Evolutionary conservation across 2,113 vertebrate genomes (phyloP).

Genomic region (Ginglymostoma cirratum): DNA sequence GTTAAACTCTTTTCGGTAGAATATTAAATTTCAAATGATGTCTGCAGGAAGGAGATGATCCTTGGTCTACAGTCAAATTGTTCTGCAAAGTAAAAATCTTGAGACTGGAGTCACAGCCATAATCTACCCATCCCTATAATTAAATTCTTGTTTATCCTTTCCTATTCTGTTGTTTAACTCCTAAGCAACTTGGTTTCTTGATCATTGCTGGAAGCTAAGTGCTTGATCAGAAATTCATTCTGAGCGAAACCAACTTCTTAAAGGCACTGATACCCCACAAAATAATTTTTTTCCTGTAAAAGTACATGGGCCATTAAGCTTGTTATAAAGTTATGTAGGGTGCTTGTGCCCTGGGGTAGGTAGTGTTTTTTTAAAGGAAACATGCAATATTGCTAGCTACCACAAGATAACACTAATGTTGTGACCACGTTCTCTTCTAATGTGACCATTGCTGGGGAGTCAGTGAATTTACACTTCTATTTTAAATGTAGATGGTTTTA

Average conservation of each 20-base stretch:
- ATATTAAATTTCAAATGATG: background rate
- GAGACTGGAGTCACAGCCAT: background rate
- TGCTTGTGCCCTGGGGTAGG: background rate
- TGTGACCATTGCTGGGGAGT: background rate
- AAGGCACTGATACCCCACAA: background rate
- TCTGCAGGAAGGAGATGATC: background rate
- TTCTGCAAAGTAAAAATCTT: background rate
- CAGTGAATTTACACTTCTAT: background rate
- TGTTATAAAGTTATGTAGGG: background rate
- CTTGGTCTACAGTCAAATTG: background rate
- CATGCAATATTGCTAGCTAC: background rate
- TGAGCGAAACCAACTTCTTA: background rate
- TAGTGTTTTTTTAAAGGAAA: background rate
- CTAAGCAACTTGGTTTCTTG: background rate
- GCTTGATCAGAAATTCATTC: background rate
- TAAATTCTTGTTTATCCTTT: background rate
- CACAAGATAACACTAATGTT: background rate
- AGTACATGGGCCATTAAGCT: background rate
- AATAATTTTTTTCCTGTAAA: background rate
- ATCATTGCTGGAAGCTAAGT: background rate
- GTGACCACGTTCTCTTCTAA: background rate
- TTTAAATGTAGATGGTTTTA: background rate
- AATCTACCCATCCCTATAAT: background rate
- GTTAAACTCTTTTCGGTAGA: background rate
- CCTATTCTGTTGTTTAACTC: background rate